Evolutionary conservation across 1,140 invertebrate species (phyloP), one percentile per base, ranked within the genome.

Genomic region (Aphis gossypii): DNA sequence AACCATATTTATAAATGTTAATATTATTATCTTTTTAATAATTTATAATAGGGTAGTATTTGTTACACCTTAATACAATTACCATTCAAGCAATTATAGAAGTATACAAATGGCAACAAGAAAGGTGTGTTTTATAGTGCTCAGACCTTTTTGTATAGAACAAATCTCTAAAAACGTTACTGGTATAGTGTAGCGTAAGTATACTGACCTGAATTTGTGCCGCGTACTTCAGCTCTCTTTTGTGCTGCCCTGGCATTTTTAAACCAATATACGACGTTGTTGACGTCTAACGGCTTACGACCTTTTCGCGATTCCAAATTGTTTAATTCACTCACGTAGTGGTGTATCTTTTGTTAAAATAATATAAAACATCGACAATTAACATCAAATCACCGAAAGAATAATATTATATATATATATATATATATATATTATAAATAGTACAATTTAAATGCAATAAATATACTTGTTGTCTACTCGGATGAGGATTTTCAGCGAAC

Each of bases 261-360:
- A 95, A 99, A 99, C 99, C 99, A 99, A 95, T 99, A 99, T 41
- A 99, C 98, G 23, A 99, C 98, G 95, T 99, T 99, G 95, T 99
- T 99, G 2, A 99, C 97, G 95, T 99, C 99, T 44, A 99, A 96
- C 0, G 98, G 98, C 95, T 99, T 99, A 82, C 98, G 96, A 20
- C 98, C 98, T 94, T 98, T 96, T 30, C 99, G 96, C 60, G 98
- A 99, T 94, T 99, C 98, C 87, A 99, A 95, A 76, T 97, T 97
- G 95, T 99, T 99, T 91, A 99, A 96, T 95, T 99, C 98, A 89
- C 98, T 97, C 30, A 99, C 98, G 95, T 99, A 99, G 94, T 98
- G 97, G 94, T 99, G 98, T 95, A 99, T 99, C 96, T 99, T 95
- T 83, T 95, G 95, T 93, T 95, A 94, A 38, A 94, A n/a, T 4